Evolutionary conservation across 2,888 invertebrate genomes (phyloP).

Genomic region (Euphydryas editha): DNA sequence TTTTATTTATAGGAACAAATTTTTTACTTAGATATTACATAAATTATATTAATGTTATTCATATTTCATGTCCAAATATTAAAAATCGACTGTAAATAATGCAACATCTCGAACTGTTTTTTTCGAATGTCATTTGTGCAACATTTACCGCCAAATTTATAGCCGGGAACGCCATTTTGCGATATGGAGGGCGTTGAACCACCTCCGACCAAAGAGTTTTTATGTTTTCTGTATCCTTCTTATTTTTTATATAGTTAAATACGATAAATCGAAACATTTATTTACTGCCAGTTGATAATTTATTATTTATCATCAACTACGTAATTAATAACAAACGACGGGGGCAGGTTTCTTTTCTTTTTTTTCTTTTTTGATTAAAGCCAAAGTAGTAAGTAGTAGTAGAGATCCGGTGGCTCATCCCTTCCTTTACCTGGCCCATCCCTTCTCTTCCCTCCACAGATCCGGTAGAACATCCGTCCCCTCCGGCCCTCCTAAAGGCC

Average conservation of each 20-base stretch:
- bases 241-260: not conserved
- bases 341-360: not conserved
- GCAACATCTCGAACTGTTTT: constrained; percentile 41
- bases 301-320: not conserved
- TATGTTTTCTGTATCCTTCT: constrained; percentile 33
- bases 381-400: too few relatives aligned
- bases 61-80: constrained; percentile 3
- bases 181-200: constrained; percentile 46
- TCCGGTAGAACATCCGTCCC: too few relatives aligned
- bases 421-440: too few relatives aligned
- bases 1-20: not conserved
- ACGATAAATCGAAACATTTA: not conserved
- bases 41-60: constrained; percentile 1
- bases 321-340: not conserved
- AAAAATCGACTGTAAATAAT: constrained; percentile 1
- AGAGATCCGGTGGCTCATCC: too few relatives aligned
- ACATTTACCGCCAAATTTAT: constrained; percentile 64
- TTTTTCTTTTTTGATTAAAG: too few relatives aligned
- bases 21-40: not conserved
- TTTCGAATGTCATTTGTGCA: constrained; percentile 53
- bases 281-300: not conserved
- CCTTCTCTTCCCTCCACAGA: too few relatives aligned
- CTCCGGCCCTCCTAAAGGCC: too few relatives aligned
- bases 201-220: constrained; percentile 27
- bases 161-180: constrained; percentile 50